A percentile compares a stretch with the other conserved stretches of the same genome.
phyloP scores from a whole-genome alignment of 2,113 vertebrate genomes.

The Silurus meridionalis region DNA sequence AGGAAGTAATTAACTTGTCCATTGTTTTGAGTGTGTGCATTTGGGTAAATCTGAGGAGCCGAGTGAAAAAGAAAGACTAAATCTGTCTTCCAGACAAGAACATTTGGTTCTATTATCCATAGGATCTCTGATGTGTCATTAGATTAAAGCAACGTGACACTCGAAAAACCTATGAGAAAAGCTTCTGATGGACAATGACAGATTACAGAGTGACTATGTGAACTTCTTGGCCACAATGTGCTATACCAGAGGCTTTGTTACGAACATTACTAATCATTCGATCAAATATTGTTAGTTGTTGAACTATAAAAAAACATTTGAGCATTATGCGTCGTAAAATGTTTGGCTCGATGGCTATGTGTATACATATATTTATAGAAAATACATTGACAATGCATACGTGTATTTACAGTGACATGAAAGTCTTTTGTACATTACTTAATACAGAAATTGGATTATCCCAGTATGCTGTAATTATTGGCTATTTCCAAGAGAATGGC shows the following conservation, averaged over 20 bases:
- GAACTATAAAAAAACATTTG: background rate
- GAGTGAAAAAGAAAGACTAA: constrained; percentile 13
- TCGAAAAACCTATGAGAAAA: constrained; percentile 18
- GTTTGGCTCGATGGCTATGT: background rate
- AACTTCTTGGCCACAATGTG: background rate
- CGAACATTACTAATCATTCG: background rate
- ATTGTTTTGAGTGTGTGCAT: background rate
- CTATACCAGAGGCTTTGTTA: constrained; percentile 9
- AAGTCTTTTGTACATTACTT: constrained; percentile 21
- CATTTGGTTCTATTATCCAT: constrained; percentile 36
- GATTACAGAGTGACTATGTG: background rate
- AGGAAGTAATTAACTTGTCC: background rate
- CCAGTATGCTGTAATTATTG: constrained; percentile 39
- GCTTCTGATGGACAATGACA: background rate
- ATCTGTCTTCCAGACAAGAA: background rate
- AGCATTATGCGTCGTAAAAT: background rate
- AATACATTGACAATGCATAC: background rate
- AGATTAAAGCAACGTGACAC: constrained; percentile 9
- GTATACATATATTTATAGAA: background rate
- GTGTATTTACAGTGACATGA: constrained; percentile 20
- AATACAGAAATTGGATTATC: constrained; percentile 20
- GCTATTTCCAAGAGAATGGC: constrained; percentile 50
- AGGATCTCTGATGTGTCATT: constrained; percentile 21
- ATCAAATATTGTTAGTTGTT: background rate
- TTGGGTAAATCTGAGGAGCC: background rate